Evolutionary conservation across 2,113 vertebrate genomes (phyloP).

Genomic region (Alouatta palliata): DNA sequence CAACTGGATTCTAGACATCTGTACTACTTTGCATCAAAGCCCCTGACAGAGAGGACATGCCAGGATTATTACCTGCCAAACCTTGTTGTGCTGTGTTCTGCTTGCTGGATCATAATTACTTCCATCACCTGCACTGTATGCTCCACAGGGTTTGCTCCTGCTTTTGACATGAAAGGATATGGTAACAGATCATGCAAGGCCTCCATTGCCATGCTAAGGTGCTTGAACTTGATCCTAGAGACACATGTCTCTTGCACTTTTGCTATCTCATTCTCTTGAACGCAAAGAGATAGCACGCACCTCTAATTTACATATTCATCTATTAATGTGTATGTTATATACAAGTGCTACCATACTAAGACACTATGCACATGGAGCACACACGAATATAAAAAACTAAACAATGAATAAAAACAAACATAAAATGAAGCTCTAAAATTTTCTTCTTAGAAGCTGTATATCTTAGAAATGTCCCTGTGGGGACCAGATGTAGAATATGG

Average conservation of each 20-base stretch:
- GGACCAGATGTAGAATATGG: not conserved
- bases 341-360: not conserved
- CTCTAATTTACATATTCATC: not conserved
- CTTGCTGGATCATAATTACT: conserved; percentile 27
- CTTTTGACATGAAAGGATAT: not conserved
- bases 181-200: not conserved
- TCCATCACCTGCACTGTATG: not conserved
- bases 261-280: not conserved
- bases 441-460: not conserved
- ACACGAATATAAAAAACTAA: not conserved
- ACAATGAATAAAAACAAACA: conserved; percentile 34
- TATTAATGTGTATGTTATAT: not conserved
- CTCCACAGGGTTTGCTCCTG: not conserved
- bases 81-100: not conserved
- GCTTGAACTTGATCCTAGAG: conserved; percentile 29
- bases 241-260: not conserved
- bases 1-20: not conserved
- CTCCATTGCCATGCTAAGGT: not conserved
- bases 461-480: not conserved
- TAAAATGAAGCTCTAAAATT: not conserved
- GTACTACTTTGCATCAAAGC: not conserved
- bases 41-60: conserved; percentile 12
- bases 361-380: not conserved
- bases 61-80: conserved; percentile 46
- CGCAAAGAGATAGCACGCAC: not conserved